These are phyloP conservation scores for Tetranychus cinnabarinus DNA, from an alignment of 1,140 invertebrate species.

Conservation along the genomic window DNA sequence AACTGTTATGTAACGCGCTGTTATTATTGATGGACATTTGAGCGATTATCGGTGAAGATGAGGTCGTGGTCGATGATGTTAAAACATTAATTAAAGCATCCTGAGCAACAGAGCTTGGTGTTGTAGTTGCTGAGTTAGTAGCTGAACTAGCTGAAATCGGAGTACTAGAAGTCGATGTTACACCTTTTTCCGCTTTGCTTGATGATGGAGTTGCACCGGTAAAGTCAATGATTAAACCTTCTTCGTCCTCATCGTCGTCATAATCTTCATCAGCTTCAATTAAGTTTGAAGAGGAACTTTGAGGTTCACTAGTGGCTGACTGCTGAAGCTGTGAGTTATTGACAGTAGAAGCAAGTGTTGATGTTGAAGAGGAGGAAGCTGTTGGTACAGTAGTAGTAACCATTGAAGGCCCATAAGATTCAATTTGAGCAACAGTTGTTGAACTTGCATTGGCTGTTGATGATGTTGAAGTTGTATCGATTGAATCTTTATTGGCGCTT, in stretches of 20 bases:
- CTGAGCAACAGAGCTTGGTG: no score
- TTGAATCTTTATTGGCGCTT: background rate
- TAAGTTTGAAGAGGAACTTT: no score
- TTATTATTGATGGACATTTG: background rate
- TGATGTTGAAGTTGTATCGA: background rate
- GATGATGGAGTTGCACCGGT: background rate
- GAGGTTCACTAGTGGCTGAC: no score
- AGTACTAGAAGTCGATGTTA: background rate
- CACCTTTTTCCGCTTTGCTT: background rate
- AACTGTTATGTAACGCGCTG: no score
- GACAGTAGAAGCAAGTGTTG: background rate
- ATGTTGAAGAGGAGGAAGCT: background rate
- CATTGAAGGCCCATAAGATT: background rate
- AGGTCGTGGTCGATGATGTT: no score
- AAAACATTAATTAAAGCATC: no score
- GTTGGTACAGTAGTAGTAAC: background rate
- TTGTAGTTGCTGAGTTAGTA: no score
- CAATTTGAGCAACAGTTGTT: background rate
- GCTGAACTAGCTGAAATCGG: no score
- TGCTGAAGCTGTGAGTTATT: background rate
- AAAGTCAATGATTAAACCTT: constrained; percentile 3
- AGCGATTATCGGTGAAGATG: no score
- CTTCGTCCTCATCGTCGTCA: constrained; percentile 3
- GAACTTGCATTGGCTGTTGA: background rate
- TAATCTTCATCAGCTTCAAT: background rate